Evolutionary conservation across 2,888 invertebrate species (phyloP).

Genomic region (Mimachlamys varia): DNA sequence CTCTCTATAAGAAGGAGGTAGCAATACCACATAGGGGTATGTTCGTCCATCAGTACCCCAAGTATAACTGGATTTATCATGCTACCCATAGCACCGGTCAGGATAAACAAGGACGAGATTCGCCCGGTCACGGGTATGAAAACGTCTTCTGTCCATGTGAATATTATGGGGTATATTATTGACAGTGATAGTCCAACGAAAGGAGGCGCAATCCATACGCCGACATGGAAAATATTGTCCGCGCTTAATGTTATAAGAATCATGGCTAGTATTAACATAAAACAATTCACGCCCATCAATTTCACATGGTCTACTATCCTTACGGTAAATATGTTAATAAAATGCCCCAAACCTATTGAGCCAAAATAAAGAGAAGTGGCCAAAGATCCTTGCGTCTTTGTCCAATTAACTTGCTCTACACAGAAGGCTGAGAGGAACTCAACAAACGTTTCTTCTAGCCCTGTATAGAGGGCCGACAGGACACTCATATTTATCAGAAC

Average conservation of each 20-base stretch:
- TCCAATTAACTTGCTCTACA: background rate
- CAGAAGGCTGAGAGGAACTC: background rate
- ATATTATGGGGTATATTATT: conserved; percentile 60
- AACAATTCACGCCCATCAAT: background rate
- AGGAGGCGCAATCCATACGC: conserved; percentile 56
- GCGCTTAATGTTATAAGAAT: background rate
- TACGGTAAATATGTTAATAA: background rate
- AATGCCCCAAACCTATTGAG: conserved; percentile 6
- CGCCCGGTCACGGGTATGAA: conserved; percentile 59
- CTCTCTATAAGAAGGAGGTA: conserved; percentile 55
- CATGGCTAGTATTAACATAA: conserved; percentile 2
- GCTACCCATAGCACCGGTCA: conserved; percentile 54
- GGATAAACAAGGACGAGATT: conserved; percentile 58
- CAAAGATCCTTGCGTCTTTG: background rate
- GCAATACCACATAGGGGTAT: conserved; percentile 57
- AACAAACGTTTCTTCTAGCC: conserved; percentile 8
- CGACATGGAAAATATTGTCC: background rate
- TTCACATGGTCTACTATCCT: background rate
- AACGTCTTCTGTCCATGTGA: conserved; percentile 63
- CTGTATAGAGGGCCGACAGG: background rate
- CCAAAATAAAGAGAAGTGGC: conserved; percentile 1
- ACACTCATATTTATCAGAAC: background rate
- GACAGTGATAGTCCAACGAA: conserved; percentile 60
- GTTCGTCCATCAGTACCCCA: conserved; percentile 59
- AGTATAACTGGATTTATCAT: conserved; percentile 60